Evolutionary conservation across 2,888 invertebrate genomes (phyloP).

Genomic region (Aphodius sticticus): DNA sequence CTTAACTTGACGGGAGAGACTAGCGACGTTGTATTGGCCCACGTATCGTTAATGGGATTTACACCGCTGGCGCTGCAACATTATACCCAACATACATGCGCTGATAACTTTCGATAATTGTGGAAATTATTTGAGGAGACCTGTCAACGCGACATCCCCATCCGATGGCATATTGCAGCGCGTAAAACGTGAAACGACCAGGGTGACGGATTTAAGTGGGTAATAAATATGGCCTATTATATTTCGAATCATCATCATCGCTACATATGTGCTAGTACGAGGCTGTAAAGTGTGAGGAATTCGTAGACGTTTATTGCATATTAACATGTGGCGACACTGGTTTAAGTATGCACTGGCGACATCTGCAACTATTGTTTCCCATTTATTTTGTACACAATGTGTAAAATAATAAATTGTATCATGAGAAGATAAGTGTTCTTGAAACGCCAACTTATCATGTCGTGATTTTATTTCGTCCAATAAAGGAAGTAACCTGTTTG

Average conservation of each 20-base stretch:
- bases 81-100: neutral
- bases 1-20: constrained; percentile 15
- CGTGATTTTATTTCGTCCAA: too few relatives aligned
- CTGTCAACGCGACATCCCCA: neutral
- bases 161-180: neutral
- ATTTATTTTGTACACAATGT: neutral
- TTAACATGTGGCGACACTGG: constrained; percentile 4
- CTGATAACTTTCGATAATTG: neutral
- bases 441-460: too few relatives aligned
- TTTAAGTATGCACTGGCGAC: neutral
- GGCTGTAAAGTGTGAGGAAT: neutral
- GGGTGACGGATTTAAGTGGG: constrained; percentile 4
- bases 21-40: neutral
- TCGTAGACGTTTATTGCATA: neutral
- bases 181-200: neutral
- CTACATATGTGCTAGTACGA: neutral
- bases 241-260: neutral
- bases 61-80: neutral
- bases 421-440: too few relatives aligned
- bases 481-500: too few relatives aligned
- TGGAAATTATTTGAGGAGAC: neutral
- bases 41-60: neutral
- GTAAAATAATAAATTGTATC: too few relatives aligned
- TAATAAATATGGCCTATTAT: neutral
- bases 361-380: neutral